phyloP scores from a whole-genome alignment of 1,140 invertebrate species.

The Kradibia gibbosae region DNA sequence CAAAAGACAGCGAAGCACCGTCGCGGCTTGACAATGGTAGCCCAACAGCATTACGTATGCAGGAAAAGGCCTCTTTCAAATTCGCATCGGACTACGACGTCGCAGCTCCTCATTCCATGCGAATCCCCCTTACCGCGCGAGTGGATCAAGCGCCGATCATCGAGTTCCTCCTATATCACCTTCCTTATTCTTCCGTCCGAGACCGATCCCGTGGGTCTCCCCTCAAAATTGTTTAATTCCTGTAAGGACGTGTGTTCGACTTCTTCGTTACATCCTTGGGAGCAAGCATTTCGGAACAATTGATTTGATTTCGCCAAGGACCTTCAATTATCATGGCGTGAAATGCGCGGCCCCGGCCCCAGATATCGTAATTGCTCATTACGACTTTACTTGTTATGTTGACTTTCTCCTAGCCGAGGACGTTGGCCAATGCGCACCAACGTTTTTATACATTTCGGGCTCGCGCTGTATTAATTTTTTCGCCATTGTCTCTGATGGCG shows the following conservation, averaged over 20 bases:
- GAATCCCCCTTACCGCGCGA: neutral
- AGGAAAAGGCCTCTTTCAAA: slow-evolving; percentile 68
- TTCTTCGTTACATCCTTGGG: slow-evolving; percentile 2
- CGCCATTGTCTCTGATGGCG: neutral
- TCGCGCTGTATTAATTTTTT: neutral
- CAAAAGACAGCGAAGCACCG: slow-evolving; percentile 50
- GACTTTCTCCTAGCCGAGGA: neutral
- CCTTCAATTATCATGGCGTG: neutral
- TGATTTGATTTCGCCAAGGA: slow-evolving; percentile 36
- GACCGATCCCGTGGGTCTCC: neutral
- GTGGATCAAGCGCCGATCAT: no score
- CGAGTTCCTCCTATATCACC: neutral
- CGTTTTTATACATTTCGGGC: neutral
- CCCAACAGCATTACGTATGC: slow-evolving; percentile 70
- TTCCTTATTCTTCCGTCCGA: neutral
- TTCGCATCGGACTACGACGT: slow-evolving; percentile 68
- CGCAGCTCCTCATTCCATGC: neutral
- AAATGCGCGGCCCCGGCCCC: neutral
- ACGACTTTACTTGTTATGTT: slow-evolving; percentile 1
- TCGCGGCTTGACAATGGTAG: slow-evolving; percentile 64
- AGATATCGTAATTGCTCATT: slow-evolving; percentile 13
- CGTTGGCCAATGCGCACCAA: neutral
- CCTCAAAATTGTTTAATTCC: slow-evolving; percentile 40
- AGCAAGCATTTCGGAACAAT: slow-evolving; percentile 37
- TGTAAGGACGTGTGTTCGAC: neutral